phyloP scores from a whole-genome alignment of 2,888 invertebrate species.

The Malthinus seriepunctatus region DNA sequence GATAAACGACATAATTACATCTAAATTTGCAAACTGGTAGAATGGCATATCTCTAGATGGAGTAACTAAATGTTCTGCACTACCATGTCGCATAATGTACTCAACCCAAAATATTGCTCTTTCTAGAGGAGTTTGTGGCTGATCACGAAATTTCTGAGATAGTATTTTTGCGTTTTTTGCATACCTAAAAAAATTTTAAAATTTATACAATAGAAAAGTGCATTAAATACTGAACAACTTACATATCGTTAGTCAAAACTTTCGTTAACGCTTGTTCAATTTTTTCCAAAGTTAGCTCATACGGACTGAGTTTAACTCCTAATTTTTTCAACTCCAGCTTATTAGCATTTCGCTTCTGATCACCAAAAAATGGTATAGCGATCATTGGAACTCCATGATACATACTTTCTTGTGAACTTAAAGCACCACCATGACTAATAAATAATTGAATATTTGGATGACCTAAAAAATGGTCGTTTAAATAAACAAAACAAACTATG shows the following conservation, averaged over 20 bases:
- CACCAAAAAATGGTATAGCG: constrained; percentile 40
- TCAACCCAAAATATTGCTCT: constrained; percentile 35
- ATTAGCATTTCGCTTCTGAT: constrained; percentile 42
- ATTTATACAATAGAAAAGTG: background rate
- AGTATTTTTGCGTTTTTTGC: constrained; percentile 22
- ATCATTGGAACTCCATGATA: constrained; percentile 34
- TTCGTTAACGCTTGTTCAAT: constrained; percentile 32
- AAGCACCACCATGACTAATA: constrained; percentile 35
- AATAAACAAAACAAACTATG: background rate
- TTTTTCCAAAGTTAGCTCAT: constrained; percentile 29
- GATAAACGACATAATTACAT: constrained; percentile 5
- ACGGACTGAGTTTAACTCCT: constrained; percentile 33
- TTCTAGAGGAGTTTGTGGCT: constrained; percentile 31
- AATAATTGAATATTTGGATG: constrained; percentile 29
- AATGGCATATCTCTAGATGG: constrained; percentile 24
- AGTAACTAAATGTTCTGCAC: constrained; percentile 21
- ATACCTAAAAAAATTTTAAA: constrained; percentile 28
- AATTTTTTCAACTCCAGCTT: constrained; percentile 38
- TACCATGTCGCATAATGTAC: constrained; percentile 29
- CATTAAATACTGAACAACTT: constrained; percentile 11
- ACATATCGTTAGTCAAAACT: constrained; percentile 38
- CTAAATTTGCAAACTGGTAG: constrained; percentile 27
- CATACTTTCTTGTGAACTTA: constrained; percentile 35
- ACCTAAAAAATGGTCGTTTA: constrained; percentile 9
- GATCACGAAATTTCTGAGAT: constrained; percentile 32